phyloP scores from a whole-genome alignment of 2,888 invertebrate species.

The Stenotaenia linearis region DNA sequence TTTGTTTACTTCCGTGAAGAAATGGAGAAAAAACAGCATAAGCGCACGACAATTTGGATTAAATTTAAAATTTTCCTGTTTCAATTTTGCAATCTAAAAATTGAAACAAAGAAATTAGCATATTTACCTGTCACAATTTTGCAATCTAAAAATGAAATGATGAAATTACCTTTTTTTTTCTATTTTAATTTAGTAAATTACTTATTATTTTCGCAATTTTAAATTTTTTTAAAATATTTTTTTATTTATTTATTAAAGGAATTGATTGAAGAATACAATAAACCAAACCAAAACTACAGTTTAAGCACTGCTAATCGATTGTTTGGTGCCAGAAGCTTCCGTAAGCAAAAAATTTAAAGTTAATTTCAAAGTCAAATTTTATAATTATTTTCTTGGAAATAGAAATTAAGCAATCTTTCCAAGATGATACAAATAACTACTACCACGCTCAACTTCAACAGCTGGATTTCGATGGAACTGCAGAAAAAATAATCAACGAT shows the following conservation, averaged over 20 bases:
- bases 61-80: too few relatives aligned
- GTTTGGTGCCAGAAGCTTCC: background rate
- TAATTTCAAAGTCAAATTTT: background rate
- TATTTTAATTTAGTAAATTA: too few relatives aligned
- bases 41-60: too few relatives aligned
- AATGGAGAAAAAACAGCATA: too few relatives aligned
- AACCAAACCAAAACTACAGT: slow-evolving; percentile 17
- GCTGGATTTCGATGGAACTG: slow-evolving; percentile 27
- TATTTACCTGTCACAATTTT: too few relatives aligned
- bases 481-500: slow-evolving; percentile 29
- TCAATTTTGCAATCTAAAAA: too few relatives aligned
- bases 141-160: too few relatives aligned
- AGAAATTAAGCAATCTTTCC: background rate
- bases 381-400: background rate
- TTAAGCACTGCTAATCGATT: slow-evolving; percentile 28
- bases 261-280: slow-evolving; percentile 1
- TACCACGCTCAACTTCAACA: background rate
- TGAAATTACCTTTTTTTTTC: too few relatives aligned
- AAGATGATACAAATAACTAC: slow-evolving; percentile 27
- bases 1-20: too few relatives aligned
- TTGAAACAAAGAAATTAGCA: too few relatives aligned
- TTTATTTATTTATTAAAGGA: background rate
- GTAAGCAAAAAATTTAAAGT: background rate
- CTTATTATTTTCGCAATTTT: background rate
- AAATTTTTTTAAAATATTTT: background rate